Base-by-base conservation (phyloP, 2,797 vertebrate species). In the Crax fasciolata region DNA sequence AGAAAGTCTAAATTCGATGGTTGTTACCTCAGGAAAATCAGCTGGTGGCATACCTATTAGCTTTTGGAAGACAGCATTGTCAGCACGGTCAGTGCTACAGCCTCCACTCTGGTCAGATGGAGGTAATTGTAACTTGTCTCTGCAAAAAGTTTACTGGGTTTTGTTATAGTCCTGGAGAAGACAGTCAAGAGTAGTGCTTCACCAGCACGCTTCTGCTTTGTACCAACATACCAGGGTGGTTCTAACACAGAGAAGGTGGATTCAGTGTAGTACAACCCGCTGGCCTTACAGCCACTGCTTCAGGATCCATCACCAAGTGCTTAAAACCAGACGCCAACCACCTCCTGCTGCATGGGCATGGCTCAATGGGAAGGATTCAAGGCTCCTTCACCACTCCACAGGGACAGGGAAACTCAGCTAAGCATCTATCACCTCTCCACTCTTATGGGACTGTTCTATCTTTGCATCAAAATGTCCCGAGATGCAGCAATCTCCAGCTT, bases 191-290 rank as follows among this genome's bases (percentile, higher is more conserved):
- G 7, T 15, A 73, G 4, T 11, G 5, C 62, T 92, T 83, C 51
- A 75, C 18, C 28, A 68, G 35, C 28, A 6, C 9, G 4, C 25
- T 72, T 70, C 62, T 81, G n/a, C 46, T 86, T 87, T 73, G n/a
- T 21, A 76, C 43, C 16, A 46, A 10, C 11, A 2, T 54, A 61
- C 35, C 76, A 86, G 65, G 49, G n/a, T 25, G 0, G 0, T 39
- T 49, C 59, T n/a, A 4, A 0, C 27, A 0, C 0, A 71, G 15
- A 38, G 4, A 39, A 43, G 24, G 7, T 51, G 21, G 24, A 21
- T 44, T 44, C 17, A 5, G 20, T 32, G 70, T 12, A 18, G 20
- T 27, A 18, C 2, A 3, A 61, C 10, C 25, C 41, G 55, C n/a
- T 13, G 18, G 52, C 52, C 65, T 77, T 10, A 54, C 13, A 11